These are phyloP conservation scores for Therioaphis trifolii DNA, from an alignment of 2,888 invertebrate genomes.

Conservation along the genomic window DNA sequence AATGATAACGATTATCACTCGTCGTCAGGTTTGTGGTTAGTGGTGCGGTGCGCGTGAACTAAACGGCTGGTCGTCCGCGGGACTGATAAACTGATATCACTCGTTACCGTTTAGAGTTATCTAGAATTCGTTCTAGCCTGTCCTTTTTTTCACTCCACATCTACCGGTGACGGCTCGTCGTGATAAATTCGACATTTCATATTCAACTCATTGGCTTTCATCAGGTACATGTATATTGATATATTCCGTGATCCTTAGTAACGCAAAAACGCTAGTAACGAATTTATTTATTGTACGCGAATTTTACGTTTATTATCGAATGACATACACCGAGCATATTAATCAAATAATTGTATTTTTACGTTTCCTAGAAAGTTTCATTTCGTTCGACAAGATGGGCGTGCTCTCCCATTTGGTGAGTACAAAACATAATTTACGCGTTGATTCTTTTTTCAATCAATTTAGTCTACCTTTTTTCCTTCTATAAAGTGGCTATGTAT, in stretches of 20 bases:
- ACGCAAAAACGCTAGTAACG: no score
- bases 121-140: no score
- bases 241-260: no score
- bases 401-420: slow-evolving; percentile 20
- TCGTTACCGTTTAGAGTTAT: not conserved
- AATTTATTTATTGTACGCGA: no score
- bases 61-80: not conserved
- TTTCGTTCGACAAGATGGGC: slow-evolving; percentile 32
- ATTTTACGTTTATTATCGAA: no score
- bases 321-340: not conserved
- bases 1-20: not conserved
- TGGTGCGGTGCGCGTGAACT: no score
- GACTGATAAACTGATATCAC: not conserved
- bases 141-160: not conserved
- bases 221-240: no score
- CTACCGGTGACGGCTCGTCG: not conserved
- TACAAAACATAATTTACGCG: not conserved
- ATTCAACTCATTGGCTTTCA: not conserved
- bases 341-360: not conserved
- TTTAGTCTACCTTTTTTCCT: no score
- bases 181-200: not conserved
- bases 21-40: not conserved
- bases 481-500: no score
- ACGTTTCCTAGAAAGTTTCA: not conserved
- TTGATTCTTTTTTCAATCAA: no score